phyloP scores from a whole-genome alignment of 2,888 invertebrate species.

The Deroplatys truncata region DNA sequence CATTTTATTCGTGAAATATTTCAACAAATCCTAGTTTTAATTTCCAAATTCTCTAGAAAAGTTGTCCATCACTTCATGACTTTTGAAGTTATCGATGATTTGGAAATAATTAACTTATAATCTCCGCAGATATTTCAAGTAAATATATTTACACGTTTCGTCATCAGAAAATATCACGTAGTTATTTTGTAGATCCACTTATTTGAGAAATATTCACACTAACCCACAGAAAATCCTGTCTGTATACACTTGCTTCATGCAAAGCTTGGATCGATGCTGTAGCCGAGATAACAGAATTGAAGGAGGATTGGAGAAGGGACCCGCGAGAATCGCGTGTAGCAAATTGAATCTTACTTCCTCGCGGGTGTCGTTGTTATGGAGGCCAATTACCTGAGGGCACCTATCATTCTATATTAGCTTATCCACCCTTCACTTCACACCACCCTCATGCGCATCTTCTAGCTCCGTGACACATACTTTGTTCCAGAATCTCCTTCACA shows the following conservation, averaged over 20 bases:
- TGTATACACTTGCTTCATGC: not conserved
- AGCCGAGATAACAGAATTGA: not conserved
- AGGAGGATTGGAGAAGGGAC: not conserved
- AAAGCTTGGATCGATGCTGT: not conserved
- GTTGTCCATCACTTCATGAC: too few relatives aligned
- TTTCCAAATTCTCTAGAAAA: too few relatives aligned
- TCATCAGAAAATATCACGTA: too few relatives aligned
- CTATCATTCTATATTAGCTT: slow-evolving; percentile 9
- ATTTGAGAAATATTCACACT: too few relatives aligned
- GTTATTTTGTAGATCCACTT: too few relatives aligned
- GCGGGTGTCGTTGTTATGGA: not conserved
- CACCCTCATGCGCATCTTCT: not conserved
- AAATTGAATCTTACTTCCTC: slow-evolving; percentile 14
- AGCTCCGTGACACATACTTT: not conserved
- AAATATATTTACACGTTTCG: too few relatives aligned
- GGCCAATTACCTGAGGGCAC: slow-evolving; percentile 10
- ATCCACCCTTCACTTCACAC: not conserved
- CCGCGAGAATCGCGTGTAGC: not conserved
- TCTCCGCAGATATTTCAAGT: too few relatives aligned
- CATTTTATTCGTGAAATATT: too few relatives aligned
- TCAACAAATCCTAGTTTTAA: too few relatives aligned
- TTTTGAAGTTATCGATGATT: too few relatives aligned
- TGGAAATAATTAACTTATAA: too few relatives aligned
- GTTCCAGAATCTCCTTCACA: not conserved
- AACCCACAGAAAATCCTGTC: not conserved